phyloP scores from a whole-genome alignment of 2,113 vertebrate species.

The Myiopsitta monachus region DNA sequence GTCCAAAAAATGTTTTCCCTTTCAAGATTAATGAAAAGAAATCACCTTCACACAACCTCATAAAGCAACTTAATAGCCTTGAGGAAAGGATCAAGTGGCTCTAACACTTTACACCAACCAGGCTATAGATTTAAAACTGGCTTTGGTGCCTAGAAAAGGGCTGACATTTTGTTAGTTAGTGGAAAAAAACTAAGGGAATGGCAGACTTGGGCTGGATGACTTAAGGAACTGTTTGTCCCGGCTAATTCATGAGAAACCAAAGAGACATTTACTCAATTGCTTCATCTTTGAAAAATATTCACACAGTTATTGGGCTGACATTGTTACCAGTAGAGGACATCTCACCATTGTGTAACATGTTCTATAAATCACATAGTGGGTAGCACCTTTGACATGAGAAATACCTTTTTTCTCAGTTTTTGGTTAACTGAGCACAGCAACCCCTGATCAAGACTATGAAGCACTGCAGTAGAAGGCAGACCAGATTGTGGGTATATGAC shows the following conservation, averaged over 20 bases:
- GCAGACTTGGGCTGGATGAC: not conserved
- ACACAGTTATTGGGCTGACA: not conserved
- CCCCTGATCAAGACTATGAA: not conserved
- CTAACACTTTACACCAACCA: not conserved
- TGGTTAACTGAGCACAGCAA: not conserved
- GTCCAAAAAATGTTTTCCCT: not conserved
- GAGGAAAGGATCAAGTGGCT: not conserved
- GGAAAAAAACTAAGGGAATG: rapidly evolving
- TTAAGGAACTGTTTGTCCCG: not conserved
- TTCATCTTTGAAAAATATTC: not conserved
- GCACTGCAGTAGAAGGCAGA: not conserved
- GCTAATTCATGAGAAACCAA: not conserved
- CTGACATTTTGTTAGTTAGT: not conserved
- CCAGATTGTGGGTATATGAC: rapidly evolving
- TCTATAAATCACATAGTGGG: not conserved
- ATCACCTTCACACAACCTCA: not conserved
- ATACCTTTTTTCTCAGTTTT: not conserved
- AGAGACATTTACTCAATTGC: not conserved
- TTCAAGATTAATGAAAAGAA: not conserved
- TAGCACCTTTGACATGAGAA: not conserved
- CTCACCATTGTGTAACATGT: rapidly evolving
- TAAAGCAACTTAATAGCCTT: not conserved
- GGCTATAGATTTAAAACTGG: not conserved
- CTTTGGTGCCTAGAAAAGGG: not conserved
- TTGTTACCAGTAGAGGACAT: not conserved